Evolutionary conservation across 2,797 vertebrate species (phyloP).

Genomic region (Pantherophis vulpinus): DNA sequence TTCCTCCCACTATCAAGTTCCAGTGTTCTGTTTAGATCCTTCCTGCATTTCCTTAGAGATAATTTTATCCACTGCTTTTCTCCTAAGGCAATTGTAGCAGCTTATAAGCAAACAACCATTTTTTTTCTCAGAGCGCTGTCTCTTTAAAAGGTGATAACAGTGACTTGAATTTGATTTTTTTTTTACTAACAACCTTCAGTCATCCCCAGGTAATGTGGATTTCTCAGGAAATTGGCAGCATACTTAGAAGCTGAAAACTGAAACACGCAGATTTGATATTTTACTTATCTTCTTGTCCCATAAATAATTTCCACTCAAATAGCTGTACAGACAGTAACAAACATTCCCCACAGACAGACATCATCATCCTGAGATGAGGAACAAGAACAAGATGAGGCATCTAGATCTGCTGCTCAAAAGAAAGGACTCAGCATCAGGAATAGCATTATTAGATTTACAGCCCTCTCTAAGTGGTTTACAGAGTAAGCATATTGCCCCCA

Average conservation of each 20-base stretch:
- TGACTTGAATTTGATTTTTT: background rate
- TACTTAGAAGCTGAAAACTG: background rate
- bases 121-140: background rate
- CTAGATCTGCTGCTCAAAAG: background rate
- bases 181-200: background rate
- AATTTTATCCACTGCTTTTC: background rate
- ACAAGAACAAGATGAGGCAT: background rate
- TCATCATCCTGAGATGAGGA: background rate
- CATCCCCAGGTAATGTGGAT: background rate
- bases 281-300: background rate
- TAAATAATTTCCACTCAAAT: background rate
- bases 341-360: background rate
- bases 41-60: background rate
- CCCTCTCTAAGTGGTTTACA: no score
- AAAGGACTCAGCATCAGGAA: background rate
- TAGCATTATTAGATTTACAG: background rate
- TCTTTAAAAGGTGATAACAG: background rate
- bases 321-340: background rate
- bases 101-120: background rate
- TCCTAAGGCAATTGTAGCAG: background rate
- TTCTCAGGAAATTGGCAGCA: background rate
- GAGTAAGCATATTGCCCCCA: no score
- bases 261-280: background rate
- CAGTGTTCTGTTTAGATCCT: background rate
- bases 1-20: background rate